These are phyloP conservation scores for Heliopora coerulea DNA, from an alignment of 92 coral and sea anemone genomes.

Conservation along the genomic window DNA sequence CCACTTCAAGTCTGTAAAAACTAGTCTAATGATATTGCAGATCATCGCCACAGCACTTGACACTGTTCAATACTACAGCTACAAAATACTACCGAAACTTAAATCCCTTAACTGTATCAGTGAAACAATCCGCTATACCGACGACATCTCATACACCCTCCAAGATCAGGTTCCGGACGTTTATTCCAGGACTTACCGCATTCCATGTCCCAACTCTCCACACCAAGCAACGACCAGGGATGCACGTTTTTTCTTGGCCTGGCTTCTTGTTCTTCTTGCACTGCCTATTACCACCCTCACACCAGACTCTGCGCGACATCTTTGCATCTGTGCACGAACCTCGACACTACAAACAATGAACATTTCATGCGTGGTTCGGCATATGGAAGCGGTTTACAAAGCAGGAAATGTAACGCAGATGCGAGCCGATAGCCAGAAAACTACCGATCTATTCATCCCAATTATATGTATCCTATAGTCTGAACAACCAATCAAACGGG, in stretches of 20 bases:
- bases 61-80: too few species aligned
- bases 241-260: background rate
- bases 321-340: conserved; percentile 13
- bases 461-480: too few species aligned
- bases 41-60: too few species aligned
- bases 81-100: too few species aligned
- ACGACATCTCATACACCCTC: background rate
- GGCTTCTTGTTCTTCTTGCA: conserved; percentile 19
- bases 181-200: conserved; percentile 4
- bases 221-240: background rate
- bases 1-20: too few species aligned
- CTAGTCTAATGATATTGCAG: too few species aligned
- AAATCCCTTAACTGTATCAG: too few species aligned
- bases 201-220: conserved; percentile 34
- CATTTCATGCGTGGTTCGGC: background rate
- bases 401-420: too few species aligned
- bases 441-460: too few species aligned
- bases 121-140: background rate
- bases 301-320: conserved; percentile 33
- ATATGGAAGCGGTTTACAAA: too few species aligned
- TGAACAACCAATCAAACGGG: too few species aligned
- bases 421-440: too few species aligned
- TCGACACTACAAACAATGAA: conserved; percentile 18
- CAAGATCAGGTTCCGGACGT: background rate
- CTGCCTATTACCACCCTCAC: conserved; percentile 14